Base-by-base conservation (phyloP, 2,113 vertebrate species). In the Rana temporaria region DNA sequence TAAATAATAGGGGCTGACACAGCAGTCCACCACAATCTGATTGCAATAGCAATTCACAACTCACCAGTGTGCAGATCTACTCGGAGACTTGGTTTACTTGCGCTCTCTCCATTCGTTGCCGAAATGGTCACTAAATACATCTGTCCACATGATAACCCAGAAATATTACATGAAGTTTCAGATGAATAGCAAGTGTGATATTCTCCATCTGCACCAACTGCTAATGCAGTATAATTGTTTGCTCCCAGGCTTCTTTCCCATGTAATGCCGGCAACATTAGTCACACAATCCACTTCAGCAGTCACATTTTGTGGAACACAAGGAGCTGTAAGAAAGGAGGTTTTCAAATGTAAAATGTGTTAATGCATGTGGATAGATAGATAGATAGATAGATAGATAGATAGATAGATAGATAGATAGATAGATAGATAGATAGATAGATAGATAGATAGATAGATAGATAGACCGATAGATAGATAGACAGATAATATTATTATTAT, bases 211-310 rank as follows among this genome's bases (percentile, higher is more conserved):
- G 34, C 86, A 17, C 88, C 86, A 20, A 24, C 4, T 1, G 91
- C 91, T 0, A 84, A 83, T 11, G 89, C 91, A 0, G 68, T 86
- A 68, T 94, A 95, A 16, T 56, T 86, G 2, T 63, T 88, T 77
- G 92, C 91, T 3, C 92, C 90, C 1, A 22, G 81, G 0, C 87
- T 71, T 0, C 66, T 1, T 42, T 92, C 90, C 94, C 94, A 95
- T 0, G 11, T 86, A 0, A 94, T 89, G 0, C 34, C 16, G 1
- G 86, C 90, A 65, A 90, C 89, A 2, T 85, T 88, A 0, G 83
- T 85, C 1, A 38, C 0, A 55, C 94, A 95, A 20, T 90, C 70
- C 60, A 92, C 81, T 16, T 84, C 20, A 66, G 91, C 87, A 8
- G 11, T 15, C 42, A 90, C 86, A 0, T 19, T 68, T 32, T 57